A percentile compares a stretch with the other conserved stretches of the same genome.
Conservation (phyloP, 2,113 vertebrate genomes). For the Pseudorasbora parva region DNA sequence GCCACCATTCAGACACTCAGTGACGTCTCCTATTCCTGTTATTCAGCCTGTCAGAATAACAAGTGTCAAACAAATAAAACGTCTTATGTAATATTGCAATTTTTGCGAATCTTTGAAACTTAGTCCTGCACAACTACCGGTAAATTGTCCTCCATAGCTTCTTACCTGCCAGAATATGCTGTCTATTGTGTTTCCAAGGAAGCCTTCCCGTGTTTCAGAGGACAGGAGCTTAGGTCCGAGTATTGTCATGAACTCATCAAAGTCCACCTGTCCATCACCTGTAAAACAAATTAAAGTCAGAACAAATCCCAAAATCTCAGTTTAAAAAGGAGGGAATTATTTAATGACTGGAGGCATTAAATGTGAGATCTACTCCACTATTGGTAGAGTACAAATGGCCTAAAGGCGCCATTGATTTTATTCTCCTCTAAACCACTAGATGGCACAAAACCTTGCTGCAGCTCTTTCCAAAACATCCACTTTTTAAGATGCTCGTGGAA, state of each 20-base stretch:
- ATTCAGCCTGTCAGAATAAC: not conserved
- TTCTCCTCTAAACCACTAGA: no score
- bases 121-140: not conserved
- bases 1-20: not conserved
- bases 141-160: not conserved
- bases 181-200: slow-evolving; percentile 95
- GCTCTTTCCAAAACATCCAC: no score
- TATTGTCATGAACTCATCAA: slow-evolving; percentile 98
- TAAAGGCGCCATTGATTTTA: no score
- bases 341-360: not conserved
- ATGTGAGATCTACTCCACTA: not conserved
- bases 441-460: no score
- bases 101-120: not conserved
- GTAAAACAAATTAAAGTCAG: slow-evolving; percentile 57
- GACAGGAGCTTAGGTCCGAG: slow-evolving; percentile 95
- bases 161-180: slow-evolving; percentile 99
- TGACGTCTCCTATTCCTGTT: not conserved
- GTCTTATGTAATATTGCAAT: not conserved
- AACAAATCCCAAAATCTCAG: not conserved
- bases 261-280: slow-evolving; percentile 98
- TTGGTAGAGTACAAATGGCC: no score
- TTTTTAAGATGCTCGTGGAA: no score
- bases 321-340: not conserved
- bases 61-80: not conserved
- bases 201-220: slow-evolving; percentile 92